Conservation (phyloP, 2,797 vertebrate species). For the Cryptoblepharus egeriae region DNA sequence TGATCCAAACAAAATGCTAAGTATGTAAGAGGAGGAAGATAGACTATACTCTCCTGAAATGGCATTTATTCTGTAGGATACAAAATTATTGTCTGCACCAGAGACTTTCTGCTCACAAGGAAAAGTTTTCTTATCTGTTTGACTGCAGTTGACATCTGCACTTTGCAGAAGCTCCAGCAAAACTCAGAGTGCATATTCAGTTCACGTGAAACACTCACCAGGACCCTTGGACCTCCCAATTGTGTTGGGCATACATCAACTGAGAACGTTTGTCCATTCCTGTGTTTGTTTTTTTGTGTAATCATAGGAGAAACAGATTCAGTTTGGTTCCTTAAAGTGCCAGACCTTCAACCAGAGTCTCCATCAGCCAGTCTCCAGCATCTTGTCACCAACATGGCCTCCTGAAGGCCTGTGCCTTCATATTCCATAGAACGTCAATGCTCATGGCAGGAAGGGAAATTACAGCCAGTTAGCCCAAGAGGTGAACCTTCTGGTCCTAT, state of each 20-base stretch:
- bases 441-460: no score
- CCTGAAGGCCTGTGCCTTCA: no score
- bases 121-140: not conserved
- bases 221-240: not conserved
- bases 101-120: not conserved
- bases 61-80: conserved; percentile 1
- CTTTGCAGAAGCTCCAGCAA: not conserved
- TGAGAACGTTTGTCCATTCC: no score
- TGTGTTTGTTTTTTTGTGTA: not conserved
- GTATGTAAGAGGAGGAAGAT: not conserved
- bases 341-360: no score
- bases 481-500: no score
- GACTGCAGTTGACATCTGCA: not conserved
- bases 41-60: conserved; percentile 14
- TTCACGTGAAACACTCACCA: no score
- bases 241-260: no score
- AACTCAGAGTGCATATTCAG: not conserved
- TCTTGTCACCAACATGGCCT: no score
- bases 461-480: no score
- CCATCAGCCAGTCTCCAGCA: no score
- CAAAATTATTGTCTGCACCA: not conserved
- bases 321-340: no score
- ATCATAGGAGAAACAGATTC: not conserved
- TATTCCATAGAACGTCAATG: no score
- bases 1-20: conserved; percentile 19